Evolutionary conservation across 2,797 vertebrate species (phyloP), one percentile per base, ranked within the genome.

Genomic region (Hephaestus fuliginosus): DNA sequence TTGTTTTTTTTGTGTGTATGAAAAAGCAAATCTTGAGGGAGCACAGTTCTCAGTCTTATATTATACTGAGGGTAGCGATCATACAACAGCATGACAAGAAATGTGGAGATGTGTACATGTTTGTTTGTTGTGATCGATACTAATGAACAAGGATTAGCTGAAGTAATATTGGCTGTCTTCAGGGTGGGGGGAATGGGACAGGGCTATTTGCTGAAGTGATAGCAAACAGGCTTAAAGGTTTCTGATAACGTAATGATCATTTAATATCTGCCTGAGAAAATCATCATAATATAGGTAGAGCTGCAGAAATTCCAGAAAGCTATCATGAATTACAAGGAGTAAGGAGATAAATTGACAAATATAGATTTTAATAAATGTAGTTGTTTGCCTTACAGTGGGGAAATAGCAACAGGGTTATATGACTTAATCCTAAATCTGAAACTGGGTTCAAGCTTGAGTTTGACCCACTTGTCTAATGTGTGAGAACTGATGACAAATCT

Each of bases 61-160:
- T 62, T 25, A 81, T 41, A 57, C 60, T 1, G 78, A 81, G 63
- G 39, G 77, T 0, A 48, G 82, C 55, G 39, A 87, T 86, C 80
- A 87, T 63, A 74, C 58, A 57, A 43, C 55, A 41, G 43, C 22
- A 63, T 58, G 80, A 57, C 71, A 61, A 81, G 80, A 88, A 83
- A 88, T 82, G 88, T 82, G 76, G 82, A 86, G 82, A 87, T 61
- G 2, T 33, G 82, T 15, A 81, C 48, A 55, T 74, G 75, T 86
- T 77, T 75, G 85, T 58, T 79, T 12, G 66, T 82, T 33, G 82
- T 88, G 89, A 89, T 93, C 88, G 49, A 93, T 92, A 84, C 74
- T 86, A 74, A 77, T 76, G 76, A 90, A 86, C 81, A 43, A 74
- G 83, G 83, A 92, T 90, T 84, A 86, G 84, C 83, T 70, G 76